phyloP scores from a whole-genome alignment of 1,140 invertebrate species.

The Formica selysi region DNA sequence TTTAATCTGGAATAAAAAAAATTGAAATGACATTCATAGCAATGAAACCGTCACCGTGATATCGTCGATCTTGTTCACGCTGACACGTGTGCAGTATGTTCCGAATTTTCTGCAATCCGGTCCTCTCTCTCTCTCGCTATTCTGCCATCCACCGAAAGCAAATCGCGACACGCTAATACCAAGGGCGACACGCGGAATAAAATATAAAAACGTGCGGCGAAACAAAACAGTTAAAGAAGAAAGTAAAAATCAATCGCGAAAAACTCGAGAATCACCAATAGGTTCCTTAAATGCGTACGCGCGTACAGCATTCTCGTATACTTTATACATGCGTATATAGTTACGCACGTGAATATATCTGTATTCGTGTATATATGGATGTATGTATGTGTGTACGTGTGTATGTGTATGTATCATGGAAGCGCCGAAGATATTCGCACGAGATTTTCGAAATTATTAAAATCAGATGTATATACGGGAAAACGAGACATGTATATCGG shows the following conservation, averaged over 20 bases:
- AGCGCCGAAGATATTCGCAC: constrained; percentile 65
- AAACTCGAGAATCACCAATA: constrained; percentile 49
- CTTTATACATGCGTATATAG: constrained; percentile 67
- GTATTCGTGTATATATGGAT: neutral
- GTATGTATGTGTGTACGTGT: neutral
- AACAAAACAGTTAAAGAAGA: constrained; percentile 39
- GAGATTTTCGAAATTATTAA: constrained; percentile 29
- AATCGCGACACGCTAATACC: constrained; percentile 5
- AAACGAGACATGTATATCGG: constrained; percentile 32
- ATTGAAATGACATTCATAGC: neutral
- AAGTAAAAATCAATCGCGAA: constrained; percentile 33
- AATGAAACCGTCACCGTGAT: neutral
- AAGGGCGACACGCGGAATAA: constrained; percentile 8
- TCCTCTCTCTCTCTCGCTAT: neutral
- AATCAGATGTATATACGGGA: constrained; percentile 19
- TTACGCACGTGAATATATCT: constrained; percentile 34
- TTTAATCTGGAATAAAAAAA: neutral
- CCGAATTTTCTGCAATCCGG: constrained; percentile 7
- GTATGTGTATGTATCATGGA: constrained; percentile 58
- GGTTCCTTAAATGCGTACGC: constrained; percentile 54
- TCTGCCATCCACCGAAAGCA: neutral
- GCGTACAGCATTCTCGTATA: constrained; percentile 69
- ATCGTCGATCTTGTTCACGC: constrained; percentile 3
- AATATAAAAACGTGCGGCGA: constrained; percentile 20
- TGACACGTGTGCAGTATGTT: constrained; percentile 9